These are phyloP conservation scores for Dynastes hyllus DNA, from an alignment of 2,888 invertebrate species.

Conservation along the genomic window DNA sequence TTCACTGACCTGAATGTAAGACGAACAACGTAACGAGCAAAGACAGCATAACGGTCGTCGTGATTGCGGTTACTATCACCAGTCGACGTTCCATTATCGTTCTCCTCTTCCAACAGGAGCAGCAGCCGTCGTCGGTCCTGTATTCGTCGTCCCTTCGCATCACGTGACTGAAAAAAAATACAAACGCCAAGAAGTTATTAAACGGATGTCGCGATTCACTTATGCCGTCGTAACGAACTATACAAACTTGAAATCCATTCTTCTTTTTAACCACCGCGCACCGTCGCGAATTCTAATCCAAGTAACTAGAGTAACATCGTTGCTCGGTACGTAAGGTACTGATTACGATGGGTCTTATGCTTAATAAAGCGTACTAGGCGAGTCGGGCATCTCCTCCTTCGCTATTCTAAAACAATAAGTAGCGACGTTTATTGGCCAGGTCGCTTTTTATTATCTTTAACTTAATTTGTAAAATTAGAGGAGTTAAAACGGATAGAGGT, in stretches of 20 bases:
- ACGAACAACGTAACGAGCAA: constrained; percentile 57
- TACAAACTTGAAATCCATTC: constrained; percentile 49
- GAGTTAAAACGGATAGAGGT: constrained; percentile 53
- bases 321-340: too few species aligned
- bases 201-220: constrained; percentile 7
- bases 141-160: constrained; percentile 44
- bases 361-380: background rate
- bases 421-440: constrained; percentile 31
- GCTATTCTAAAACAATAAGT: constrained; percentile 51
- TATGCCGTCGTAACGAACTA: constrained; percentile 25
- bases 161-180: constrained; percentile 52
- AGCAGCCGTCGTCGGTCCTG: constrained; percentile 2
- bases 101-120: constrained; percentile 55
- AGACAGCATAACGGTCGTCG: constrained; percentile 55
- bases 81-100: constrained; percentile 58
- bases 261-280: background rate
- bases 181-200: constrained; percentile 41
- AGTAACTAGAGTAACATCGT: too few species aligned
- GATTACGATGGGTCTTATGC: background rate
- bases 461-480: constrained; percentile 53
- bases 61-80: constrained; percentile 54
- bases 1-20: constrained; percentile 60
- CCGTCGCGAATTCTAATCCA: background rate
- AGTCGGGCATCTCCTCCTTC: constrained; percentile 39
- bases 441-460: constrained; percentile 49